Percentiles rank a stretch among this genome's conserved stretches.
Conservation (phyloP, 2,888 invertebrate species). For the Aplocera efformata region DNA sequence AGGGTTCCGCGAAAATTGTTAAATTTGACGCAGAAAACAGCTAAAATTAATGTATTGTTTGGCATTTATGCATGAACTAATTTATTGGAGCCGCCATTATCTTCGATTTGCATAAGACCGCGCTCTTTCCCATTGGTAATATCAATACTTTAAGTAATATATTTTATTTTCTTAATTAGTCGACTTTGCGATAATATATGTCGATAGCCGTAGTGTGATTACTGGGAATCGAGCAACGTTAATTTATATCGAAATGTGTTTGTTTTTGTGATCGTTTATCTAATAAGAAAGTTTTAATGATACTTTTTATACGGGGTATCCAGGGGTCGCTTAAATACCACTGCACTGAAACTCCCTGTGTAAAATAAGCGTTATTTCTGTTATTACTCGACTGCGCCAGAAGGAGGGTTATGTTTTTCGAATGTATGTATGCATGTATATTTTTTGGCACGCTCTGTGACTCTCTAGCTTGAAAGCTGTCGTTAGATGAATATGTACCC, state of each 20-base stretch:
- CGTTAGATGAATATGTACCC: too few relatives aligned
- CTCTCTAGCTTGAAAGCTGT: too few relatives aligned
- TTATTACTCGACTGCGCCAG: too few relatives aligned
- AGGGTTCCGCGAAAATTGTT: too few relatives aligned
- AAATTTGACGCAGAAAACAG: too few relatives aligned
- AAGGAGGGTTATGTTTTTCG: too few relatives aligned
- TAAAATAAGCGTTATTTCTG: too few relatives aligned
- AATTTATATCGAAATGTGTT: not conserved
- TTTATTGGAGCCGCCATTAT: slow-evolving; percentile 7
- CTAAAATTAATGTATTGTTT: too few relatives aligned
- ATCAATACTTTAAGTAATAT: slow-evolving; percentile 1
- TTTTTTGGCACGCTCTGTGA: too few relatives aligned
- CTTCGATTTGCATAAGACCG: slow-evolving; percentile 10
- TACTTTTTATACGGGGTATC: not conserved
- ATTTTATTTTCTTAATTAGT: slow-evolving; percentile 13
- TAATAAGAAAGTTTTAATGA: slow-evolving; percentile 6
- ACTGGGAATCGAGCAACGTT: slow-evolving; percentile 7
- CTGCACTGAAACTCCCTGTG: too few relatives aligned
- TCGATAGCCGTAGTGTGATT: not conserved
- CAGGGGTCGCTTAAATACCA: too few relatives aligned
- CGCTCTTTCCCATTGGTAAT: slow-evolving; percentile 6
- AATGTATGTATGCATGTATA: too few relatives aligned
- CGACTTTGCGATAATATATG: slow-evolving; percentile 6
- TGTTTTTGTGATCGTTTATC: not conserved
- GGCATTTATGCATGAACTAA: slow-evolving; percentile 4